Evolutionary conservation across 2,888 invertebrate species (phyloP).

Genomic region (Drosophila fulvimacula): DNA sequence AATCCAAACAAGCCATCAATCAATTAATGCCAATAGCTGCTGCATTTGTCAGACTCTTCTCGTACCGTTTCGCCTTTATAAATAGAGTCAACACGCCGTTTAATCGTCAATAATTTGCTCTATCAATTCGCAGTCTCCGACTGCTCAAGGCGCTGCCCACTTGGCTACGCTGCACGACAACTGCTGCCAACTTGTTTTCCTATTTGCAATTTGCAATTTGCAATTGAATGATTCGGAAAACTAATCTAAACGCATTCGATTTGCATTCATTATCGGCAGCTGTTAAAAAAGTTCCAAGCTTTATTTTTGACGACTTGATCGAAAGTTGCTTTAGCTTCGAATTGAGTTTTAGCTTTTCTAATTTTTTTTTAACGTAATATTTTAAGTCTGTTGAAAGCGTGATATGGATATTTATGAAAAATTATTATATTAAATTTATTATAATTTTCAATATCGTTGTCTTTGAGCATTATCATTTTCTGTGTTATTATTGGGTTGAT

Average conservation of each 20-base stretch:
- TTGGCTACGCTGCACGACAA: conserved; percentile 27
- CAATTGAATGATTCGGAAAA: conserved; percentile 66
- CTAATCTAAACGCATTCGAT: conserved; percentile 50
- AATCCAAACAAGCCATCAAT: conserved; percentile 78
- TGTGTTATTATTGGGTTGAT: neutral
- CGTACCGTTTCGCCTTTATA: conserved; percentile 31
- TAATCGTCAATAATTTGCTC: conserved; percentile 72
- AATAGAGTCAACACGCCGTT: conserved; percentile 54
- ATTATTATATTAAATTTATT: neutral
- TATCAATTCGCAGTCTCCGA: conserved; percentile 60
- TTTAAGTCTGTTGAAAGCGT: neutral
- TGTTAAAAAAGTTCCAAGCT: conserved; percentile 21
- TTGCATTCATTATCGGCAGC: conserved; percentile 61
- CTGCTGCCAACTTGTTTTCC: conserved; percentile 26
- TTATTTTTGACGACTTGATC: conserved; percentile 31
- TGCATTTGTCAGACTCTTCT: conserved; percentile 29
- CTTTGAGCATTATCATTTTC: too few species aligned
- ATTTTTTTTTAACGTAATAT: too few species aligned
- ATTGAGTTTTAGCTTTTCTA: conserved; percentile 6
- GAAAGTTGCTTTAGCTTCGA: conserved; percentile 40
- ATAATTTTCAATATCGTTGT: neutral
- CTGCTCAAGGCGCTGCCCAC: conserved; percentile 31
- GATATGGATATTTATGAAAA: neutral
- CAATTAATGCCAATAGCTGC: conserved; percentile 71
- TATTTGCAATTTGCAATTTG: conserved; percentile 37